These are phyloP conservation scores for Xanthia icteritia DNA, from an alignment of 2,888 invertebrate species.

Conservation along the genomic window DNA sequence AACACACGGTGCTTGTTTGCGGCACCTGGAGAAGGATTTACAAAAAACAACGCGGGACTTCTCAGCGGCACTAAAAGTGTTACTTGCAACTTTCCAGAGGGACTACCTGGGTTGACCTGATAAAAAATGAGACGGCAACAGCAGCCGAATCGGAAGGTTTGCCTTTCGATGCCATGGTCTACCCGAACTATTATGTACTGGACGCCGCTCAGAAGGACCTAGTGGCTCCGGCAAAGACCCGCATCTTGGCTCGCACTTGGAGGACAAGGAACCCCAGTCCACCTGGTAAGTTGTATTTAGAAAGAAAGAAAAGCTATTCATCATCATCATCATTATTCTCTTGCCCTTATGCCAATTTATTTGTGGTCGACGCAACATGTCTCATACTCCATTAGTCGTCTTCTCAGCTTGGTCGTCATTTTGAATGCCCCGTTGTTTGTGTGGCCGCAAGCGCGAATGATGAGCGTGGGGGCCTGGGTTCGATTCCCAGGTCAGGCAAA, in stretches of 20 bases:
- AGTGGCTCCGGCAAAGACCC: slow-evolving; percentile 38
- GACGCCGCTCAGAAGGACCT: slow-evolving; percentile 40
- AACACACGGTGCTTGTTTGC: too few species aligned
- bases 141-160: background rate
- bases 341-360: background rate
- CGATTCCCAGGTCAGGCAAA: too few species aligned
- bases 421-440: background rate
- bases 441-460: background rate
- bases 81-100: slow-evolving; percentile 20
- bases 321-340: background rate
- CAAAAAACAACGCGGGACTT: background rate
- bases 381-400: background rate
- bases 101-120: slow-evolving; percentile 30
- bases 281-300: background rate
- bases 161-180: slow-evolving; percentile 44
- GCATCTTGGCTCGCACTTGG: slow-evolving; percentile 49
- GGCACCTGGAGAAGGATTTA: too few species aligned
- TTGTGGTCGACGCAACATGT: background rate
- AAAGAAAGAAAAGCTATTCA: background rate
- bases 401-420: background rate
- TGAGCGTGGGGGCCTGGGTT: too few species aligned
- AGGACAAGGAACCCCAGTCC: slow-evolving; percentile 30
- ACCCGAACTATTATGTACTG: slow-evolving; percentile 47
- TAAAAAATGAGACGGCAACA: slow-evolving; percentile 3
- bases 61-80: background rate